Conservation (phyloP, 2,888 invertebrate species). For the Polylopha cassiicola region DNA sequence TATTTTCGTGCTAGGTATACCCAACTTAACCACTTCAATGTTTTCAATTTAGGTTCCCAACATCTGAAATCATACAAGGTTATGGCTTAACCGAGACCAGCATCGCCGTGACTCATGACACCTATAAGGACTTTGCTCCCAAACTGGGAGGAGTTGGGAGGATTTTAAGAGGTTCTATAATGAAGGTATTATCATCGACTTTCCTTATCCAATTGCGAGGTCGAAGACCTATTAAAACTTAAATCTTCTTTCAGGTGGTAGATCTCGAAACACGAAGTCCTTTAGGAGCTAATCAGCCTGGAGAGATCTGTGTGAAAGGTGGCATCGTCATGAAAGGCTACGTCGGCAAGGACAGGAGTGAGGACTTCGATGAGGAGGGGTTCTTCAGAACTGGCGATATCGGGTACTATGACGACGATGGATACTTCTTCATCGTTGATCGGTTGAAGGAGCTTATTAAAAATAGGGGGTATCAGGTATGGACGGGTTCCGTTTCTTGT, state of each 20-base stretch:
- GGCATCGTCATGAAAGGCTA: slow-evolving; percentile 86
- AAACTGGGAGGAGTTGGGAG: slow-evolving; percentile 37
- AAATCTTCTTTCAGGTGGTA: slow-evolving; percentile 36
- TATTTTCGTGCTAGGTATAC: not conserved
- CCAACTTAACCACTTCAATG: slow-evolving; percentile 10
- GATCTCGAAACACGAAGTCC: slow-evolving; percentile 75
- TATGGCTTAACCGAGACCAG: slow-evolving; percentile 43
- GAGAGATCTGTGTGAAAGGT: slow-evolving; percentile 87
- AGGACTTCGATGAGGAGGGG: slow-evolving; percentile 82
- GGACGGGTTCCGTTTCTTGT: too few relatives aligned
- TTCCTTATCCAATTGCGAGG: not conserved
- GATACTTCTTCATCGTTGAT: slow-evolving; percentile 83
- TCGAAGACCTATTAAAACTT: slow-evolving; percentile 3
- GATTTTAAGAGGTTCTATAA: slow-evolving; percentile 25
- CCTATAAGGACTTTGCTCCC: not conserved
- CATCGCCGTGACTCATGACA: slow-evolving; percentile 27
- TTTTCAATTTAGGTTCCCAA: slow-evolving; percentile 34
- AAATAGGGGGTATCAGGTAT: slow-evolving; percentile 84
- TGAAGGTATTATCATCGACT: slow-evolving; percentile 32
- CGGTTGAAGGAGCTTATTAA: slow-evolving; percentile 89
- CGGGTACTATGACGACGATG: slow-evolving; percentile 83
- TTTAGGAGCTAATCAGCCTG: slow-evolving; percentile 78
- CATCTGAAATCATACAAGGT: slow-evolving; percentile 34
- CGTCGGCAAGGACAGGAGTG: slow-evolving; percentile 78
- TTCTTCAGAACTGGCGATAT: slow-evolving; percentile 85